Percentiles rank a stretch among this genome's conserved stretches.
phyloP scores from a whole-genome alignment of 2,797 vertebrate genomes.

The Limosa lapponica region DNA sequence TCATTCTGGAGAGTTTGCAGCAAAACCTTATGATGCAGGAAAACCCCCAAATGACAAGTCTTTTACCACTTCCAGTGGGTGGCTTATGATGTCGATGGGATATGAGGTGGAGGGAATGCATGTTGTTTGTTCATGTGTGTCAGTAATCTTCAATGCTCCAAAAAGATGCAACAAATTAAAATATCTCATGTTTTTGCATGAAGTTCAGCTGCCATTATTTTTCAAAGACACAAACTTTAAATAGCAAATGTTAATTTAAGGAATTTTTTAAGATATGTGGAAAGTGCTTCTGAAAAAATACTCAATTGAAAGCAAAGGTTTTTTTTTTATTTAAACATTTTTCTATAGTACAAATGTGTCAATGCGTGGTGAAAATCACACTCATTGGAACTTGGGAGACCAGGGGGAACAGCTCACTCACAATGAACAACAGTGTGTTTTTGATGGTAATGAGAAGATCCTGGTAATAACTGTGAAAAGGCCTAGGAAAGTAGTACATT shows the following conservation, averaged over 20 bases:
- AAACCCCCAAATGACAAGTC: neutral
- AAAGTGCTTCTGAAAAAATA: slow-evolving; percentile 1
- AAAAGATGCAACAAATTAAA: neutral
- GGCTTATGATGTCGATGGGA: accelerated
- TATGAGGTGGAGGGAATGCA: neutral
- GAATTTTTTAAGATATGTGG: neutral
- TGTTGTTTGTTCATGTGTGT: neutral
- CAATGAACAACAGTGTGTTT: neutral
- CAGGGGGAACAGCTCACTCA: neutral
- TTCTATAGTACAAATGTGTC: neutral
- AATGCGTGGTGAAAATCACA: neutral
- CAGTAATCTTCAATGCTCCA: neutral
- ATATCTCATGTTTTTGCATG: neutral
- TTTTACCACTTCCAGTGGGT: neutral
- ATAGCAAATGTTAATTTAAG: neutral
- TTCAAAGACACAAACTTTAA: neutral
- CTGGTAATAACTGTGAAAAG: neutral
- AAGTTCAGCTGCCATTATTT: neutral
- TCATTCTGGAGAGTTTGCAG: neutral
- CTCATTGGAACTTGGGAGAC: neutral
- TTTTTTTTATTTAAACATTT: neutral
- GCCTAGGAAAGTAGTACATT: neutral
- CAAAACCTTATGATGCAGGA: neutral
- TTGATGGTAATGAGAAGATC: neutral
- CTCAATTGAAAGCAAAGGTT: neutral